Base-by-base conservation (phyloP, 1,140 invertebrate genomes). In the Ips typographus region DNA sequence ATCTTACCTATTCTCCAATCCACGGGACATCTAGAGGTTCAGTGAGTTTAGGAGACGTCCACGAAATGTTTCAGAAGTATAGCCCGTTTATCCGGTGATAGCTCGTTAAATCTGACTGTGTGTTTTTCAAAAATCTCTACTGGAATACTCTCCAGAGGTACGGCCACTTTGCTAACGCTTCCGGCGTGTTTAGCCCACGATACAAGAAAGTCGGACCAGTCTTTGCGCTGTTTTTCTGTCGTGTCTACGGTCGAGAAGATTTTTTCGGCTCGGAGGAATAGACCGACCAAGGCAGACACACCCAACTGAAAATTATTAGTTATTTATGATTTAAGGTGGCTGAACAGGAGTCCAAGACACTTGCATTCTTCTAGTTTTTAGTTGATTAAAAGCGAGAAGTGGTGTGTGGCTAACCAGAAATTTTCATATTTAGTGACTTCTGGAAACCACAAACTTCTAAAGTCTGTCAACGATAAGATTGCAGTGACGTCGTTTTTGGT, bases 81-180 rank as follows among this genome's bases (percentile, higher is more conserved):
- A n/a, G 58, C 40, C 59, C 56, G 71, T 49, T 75, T 77, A 40
- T 79, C 77, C 2, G 61, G 2, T 43, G 71, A 71, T 55, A 80
- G 66, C 42, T 69, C 63, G 5, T 53, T 64, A 53, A 79, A 77
- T n/a, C 77, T 72, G 38, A 74, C 73, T 55, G 70, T 73, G 52
- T 79, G 77, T 58, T 76, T 78, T 40, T 40, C 66, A 42, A 79
- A 79, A 42, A 77, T 73, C 8, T 73, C 72, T 6, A 66, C 61
- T 4, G 79, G 75, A 36, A 80, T 75, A 2, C 68, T 56, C 65
- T 79, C 78, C 6, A 80, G 56, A 4, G 79, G 79, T 8, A 69
- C 72, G 1, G 74, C 74, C 4, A 80, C 70, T 53, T 74, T 76
- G 49, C 59, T 72, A 2, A 74, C 74, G 36, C 72, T 62, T 40